phyloP scores from a whole-genome alignment of 2,888 invertebrate species.

The Panzeria rudis region DNA sequence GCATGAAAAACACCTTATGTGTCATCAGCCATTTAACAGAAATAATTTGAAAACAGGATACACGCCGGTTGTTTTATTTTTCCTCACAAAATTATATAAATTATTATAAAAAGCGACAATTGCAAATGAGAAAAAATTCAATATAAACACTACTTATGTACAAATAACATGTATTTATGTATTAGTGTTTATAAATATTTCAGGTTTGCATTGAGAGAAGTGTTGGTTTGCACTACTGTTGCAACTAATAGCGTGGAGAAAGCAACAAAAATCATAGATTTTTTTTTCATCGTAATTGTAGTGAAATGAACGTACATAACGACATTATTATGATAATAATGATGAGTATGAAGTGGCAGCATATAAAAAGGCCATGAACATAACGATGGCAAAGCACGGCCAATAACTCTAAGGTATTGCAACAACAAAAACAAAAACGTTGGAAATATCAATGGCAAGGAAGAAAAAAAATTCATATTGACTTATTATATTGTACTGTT shows the following conservation, averaged over 20 bases:
- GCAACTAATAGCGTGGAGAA: constrained; percentile 51
- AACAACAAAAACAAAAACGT: neutral
- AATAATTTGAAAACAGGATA: constrained; percentile 57
- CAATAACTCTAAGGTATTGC: constrained; percentile 36
- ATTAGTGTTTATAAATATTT: constrained; percentile 21
- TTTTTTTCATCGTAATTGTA: constrained; percentile 14
- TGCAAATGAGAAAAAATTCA: constrained; percentile 27
- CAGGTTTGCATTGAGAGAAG: constrained; percentile 12
- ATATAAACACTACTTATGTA: constrained; percentile 32
- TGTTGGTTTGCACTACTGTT: constrained; percentile 47
- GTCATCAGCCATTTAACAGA: constrained; percentile 59
- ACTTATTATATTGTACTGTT: constrained; percentile 22
- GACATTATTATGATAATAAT: constrained; percentile 45
- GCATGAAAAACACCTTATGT: constrained; percentile 63
- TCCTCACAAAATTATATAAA: constrained; percentile 48
- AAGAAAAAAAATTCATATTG: constrained; percentile 27
- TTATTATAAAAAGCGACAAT: constrained; percentile 47
- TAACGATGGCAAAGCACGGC: constrained; percentile 28
- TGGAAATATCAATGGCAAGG: constrained; percentile 32
- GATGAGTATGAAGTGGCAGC: constrained; percentile 45
- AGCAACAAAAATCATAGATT: constrained; percentile 47
- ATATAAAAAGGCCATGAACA: constrained; percentile 54
- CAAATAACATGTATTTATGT: constrained; percentile 14
- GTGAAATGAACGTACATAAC: constrained; percentile 17
- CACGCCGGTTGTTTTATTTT: neutral